Evolutionary conservation across 2,888 invertebrate species (phyloP).

Genomic region (Cephus nigrinus): DNA sequence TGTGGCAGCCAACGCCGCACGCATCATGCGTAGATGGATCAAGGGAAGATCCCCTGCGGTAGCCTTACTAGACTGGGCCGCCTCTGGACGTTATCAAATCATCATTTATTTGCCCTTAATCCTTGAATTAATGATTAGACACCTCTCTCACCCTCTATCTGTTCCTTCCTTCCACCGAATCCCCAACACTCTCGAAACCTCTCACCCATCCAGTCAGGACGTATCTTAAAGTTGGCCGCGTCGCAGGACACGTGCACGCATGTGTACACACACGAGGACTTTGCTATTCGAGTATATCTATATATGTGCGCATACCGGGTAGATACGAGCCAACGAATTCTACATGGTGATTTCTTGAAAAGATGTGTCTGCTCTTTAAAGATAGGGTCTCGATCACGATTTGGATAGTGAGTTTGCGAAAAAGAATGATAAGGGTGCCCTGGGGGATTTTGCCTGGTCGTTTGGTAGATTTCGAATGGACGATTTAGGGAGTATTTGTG

Average conservation of each 20-base stretch:
- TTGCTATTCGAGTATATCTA: not conserved
- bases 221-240: conserved; percentile 57
- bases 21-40: conserved; percentile 30
- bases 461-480: not conserved
- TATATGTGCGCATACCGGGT: not conserved
- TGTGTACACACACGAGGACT: not conserved
- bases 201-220: conserved; percentile 47
- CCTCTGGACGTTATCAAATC: conserved; percentile 62
- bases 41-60: conserved; percentile 39
- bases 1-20: conserved; percentile 14
- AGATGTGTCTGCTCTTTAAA: not conserved
- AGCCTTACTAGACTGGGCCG: conserved; percentile 38
- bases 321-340: not conserved
- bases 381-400: not conserved
- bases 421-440: not conserved
- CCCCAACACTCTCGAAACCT: conserved; percentile 16
- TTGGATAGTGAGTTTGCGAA: not conserved
- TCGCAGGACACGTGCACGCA: not conserved
- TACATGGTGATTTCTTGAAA: not conserved
- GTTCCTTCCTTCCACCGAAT: not conserved
- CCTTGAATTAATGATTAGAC: conserved; percentile 64
- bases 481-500: not conserved
- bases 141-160: conserved; percentile 31
- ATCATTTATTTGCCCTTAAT: conserved; percentile 64
- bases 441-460: not conserved